Base-by-base conservation (phyloP, 2,113 vertebrate species). In the Agelaius phoeniceus region DNA sequence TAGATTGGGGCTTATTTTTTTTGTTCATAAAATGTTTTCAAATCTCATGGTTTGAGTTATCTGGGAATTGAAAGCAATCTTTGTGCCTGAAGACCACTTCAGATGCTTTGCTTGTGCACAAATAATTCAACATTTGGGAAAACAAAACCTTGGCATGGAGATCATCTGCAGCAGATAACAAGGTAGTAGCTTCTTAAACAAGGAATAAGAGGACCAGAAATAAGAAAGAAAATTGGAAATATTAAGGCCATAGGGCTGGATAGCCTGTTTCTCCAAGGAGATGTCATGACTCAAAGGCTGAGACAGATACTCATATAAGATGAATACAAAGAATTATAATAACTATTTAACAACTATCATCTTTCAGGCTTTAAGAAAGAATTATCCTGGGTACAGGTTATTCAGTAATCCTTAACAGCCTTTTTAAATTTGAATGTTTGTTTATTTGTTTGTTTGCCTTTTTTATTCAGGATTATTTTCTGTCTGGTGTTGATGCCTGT, bases 11-110 rank as follows among this genome's bases (percentile, higher is more conserved):
- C 26, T 54, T 54, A 10, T 26, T 46, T 61, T 55, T 57, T 55
- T 54, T 27, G 10, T 55, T 46, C 33, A 91, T 22, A 89, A 82
- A 87, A 87, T 68, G 22, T 27, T 78, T 90, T 72, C 62, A 87
- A 87, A 80, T 81, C 35, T 89, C 57, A 44, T 75, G 11, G 24
- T 77, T 89, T 95, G 48, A 72, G 61, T 72, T 89, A 57, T 81
- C 52, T 84, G 84, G 73, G 73, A 94, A 89, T 77, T 72, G 22
- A 17, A 75, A 89, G 31, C n/a, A 74, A 9, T 93, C 89, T 94
- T 94, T 39, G 16, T 75, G 68, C 86, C 76, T 81, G 83, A 93
- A 87, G 73, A 95, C 35, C 61, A 48, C 87, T 94, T 91, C 52
- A 89, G 69, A 79, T 2, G 0, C 35, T 94, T 75, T 94, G 27